A percentile compares a stretch with the other conserved stretches of the same genome.
These are phyloP conservation scores for Cricetomys ansorgei DNA, from an alignment of 2,113 vertebrate genomes.

Conservation along the genomic window DNA sequence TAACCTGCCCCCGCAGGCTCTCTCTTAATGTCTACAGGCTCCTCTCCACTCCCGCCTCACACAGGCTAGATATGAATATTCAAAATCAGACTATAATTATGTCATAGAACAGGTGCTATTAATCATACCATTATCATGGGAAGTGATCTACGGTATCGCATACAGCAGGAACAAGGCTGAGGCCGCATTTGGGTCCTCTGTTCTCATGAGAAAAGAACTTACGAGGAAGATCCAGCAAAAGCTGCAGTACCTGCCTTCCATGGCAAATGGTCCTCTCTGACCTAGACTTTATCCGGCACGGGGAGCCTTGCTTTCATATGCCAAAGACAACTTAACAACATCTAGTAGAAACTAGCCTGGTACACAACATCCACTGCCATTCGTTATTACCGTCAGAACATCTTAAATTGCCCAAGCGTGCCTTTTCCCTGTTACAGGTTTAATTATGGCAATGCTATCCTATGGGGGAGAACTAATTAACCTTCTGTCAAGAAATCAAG, in stretches of 20 bases:
- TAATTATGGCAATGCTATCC: conserved; percentile 75
- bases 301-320: conserved; percentile 52
- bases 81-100: conserved; percentile 63
- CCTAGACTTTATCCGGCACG: background rate
- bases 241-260: background rate
- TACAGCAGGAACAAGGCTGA: background rate
- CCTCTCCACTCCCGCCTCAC: background rate
- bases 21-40: background rate
- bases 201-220: conserved; percentile 3
- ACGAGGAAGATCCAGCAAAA: background rate
- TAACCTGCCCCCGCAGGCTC: background rate
- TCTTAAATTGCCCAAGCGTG: conserved; percentile 66
- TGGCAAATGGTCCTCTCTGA: background rate
- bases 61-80: conserved; percentile 45
- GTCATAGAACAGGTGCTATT: conserved; percentile 65
- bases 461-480: conserved; percentile 80
- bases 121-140: conserved; percentile 52
- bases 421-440: conserved; percentile 71
- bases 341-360: conserved; percentile 44
- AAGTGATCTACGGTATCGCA: background rate
- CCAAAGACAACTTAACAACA: conserved; percentile 59
- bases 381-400: conserved; percentile 71
- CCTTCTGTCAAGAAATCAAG: conserved; percentile 73
- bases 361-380: conserved; percentile 26
- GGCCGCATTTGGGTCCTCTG: background rate